Evolutionary conservation across 2,113 vertebrate genomes (phyloP), one percentile per base, ranked within the genome.

Genomic region (Gasterosteus aculeatus): DNA sequence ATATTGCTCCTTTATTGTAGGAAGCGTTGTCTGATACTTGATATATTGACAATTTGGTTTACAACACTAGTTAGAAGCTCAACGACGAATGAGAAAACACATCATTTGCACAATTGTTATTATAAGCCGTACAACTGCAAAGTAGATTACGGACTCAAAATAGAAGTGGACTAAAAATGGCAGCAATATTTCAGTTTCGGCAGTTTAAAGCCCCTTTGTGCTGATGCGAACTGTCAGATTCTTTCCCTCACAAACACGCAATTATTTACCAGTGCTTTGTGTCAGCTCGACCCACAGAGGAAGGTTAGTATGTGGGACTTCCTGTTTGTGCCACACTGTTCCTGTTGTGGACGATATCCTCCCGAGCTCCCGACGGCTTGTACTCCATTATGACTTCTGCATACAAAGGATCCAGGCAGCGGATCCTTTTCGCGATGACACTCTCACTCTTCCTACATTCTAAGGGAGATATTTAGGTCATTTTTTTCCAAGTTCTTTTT

Each of bases 271-370:
- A 65, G 69, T 78, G 83, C 85, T 86, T 67, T 72, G 62, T 67
- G 69, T 54, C 82, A 69, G 63, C 29, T 44, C 73, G 64, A 60
- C 83, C 72, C 63, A 67, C n/a, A 39, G 68, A 87, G 75, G 81
- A 87, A 85, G 66, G 73, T 77, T 44, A 78, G 53, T 74, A 41
- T 39, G 79, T 82, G 85, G 71, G 72, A 88, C 81, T 86, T 93
- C 93, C 93, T 94, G 90, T 94, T 93, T 92, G 89, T 26, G 78
- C 66, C 84, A 85, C 73, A 86, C 60, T 81, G 86, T 92, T 92
- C 91, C 91, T 91, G 87, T 89, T 93, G 77, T 89, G 77, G 63
- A 58, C 80, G 49, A 82, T 77, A 79, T 85, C 84, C 77, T 78
- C 67, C 68, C 51, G 69, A 80, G 83, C 67, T 74, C 72, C 63